phyloP scores from a whole-genome alignment of 1,140 invertebrate species.

The Babylonia areolata region DNA sequence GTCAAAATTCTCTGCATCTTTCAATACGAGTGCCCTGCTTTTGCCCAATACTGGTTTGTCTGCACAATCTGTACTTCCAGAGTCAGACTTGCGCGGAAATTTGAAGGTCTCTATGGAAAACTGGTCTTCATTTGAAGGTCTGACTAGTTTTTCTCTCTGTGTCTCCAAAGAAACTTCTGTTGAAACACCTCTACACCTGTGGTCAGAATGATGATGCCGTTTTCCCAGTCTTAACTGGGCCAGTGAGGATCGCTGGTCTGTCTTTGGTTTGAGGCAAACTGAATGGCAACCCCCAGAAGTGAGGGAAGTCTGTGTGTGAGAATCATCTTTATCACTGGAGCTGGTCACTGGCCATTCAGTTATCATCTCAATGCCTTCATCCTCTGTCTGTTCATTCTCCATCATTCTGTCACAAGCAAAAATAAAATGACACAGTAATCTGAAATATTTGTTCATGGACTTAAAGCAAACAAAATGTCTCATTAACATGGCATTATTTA shows the following conservation, averaged over 20 bases:
- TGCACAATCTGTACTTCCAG: neutral
- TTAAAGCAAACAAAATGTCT: too few species aligned
- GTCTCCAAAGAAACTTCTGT: too few species aligned
- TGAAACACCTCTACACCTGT: neutral
- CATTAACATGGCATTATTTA: too few species aligned
- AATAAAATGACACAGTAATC: neutral
- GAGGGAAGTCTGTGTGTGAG: neutral
- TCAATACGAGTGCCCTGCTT: neutral
- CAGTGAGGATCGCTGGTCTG: too few species aligned
- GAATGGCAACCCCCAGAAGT: neutral
- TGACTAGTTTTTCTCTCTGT: neutral
- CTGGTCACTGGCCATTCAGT: slow-evolving; percentile 28
- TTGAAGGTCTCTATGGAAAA: neutral
- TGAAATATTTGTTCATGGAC: too few species aligned
- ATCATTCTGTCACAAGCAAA: neutral
- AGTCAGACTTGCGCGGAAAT: neutral
- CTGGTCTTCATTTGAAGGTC: neutral
- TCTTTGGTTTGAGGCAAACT: neutral
- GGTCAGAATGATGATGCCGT: neutral
- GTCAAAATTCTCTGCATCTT: neutral
- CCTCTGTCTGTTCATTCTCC: neutral
- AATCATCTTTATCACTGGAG: neutral
- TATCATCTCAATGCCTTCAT: slow-evolving; percentile 25
- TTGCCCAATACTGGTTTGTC: neutral
- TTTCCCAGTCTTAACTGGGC: neutral